A percentile compares a stretch with the other conserved stretches of the same genome.
Conservation (phyloP, 2,888 invertebrate species). For the Chalcis sispes region DNA sequence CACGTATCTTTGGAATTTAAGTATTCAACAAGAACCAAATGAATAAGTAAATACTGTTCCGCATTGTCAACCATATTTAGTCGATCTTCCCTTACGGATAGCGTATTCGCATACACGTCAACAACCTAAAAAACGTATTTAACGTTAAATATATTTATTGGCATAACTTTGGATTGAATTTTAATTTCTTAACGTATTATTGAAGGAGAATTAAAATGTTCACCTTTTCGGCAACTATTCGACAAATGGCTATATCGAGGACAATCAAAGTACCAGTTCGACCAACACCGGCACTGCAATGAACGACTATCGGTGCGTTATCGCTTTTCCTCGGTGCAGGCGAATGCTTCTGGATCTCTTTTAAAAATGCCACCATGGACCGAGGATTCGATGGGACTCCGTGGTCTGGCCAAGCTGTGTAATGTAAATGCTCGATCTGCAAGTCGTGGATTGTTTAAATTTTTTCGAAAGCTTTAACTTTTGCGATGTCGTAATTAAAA, state of each 20-base stretch:
- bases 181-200: too few species aligned
- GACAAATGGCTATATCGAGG: conserved; percentile 78
- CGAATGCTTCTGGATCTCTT: conserved; percentile 64
- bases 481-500: neutral
- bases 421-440: conserved; percentile 77
- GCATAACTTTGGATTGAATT: neutral
- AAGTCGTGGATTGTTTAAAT: neutral
- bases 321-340: conserved; percentile 70
- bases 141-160: neutral
- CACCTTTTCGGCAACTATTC: conserved; percentile 74
- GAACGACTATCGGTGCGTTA: conserved; percentile 77
- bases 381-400: conserved; percentile 75
- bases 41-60: conserved; percentile 77
- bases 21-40: conserved; percentile 75
- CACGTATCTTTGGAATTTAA: conserved; percentile 72
- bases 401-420: conserved; percentile 78
- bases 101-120: conserved; percentile 63
- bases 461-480: too few species aligned
- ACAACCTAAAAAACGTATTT: conserved; percentile 61
- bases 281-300: conserved; percentile 81
- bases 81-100: conserved; percentile 63
- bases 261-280: conserved; percentile 80
- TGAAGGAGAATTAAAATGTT: neutral
- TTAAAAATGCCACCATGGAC: conserved; percentile 73
- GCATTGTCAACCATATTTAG: conserved; percentile 70